Evolutionary conservation across 2,797 vertebrate genomes (phyloP), one percentile per base, ranked within the genome.

Genomic region (Oreortyx pictus): DNA sequence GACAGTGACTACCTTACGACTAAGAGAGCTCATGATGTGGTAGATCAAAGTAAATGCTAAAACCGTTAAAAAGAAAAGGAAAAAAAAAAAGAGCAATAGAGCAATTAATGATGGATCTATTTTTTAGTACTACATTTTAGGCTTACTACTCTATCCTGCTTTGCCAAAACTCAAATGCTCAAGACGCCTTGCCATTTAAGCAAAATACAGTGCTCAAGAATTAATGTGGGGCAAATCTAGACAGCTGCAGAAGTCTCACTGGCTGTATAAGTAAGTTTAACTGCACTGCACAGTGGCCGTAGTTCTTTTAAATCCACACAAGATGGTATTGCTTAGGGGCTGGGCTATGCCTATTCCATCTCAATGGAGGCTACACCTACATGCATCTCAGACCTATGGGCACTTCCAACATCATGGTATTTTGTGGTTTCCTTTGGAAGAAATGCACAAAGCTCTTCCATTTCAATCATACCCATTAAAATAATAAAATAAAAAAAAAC

Each of bases 251-350:
- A 68, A 52, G 15, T 11, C 7, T 54, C 0, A 2, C 17, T n/a
- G 35, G 64, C 17, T 80, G 59, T 35, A 47, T 41, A 79, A 71
- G 54, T 3, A 31, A 43, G 8, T 39, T 39, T 31, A 44, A 54
- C 3, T 33, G 50, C 37, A 20, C 12, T 25, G 29, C 46, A 11
- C 19, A 18, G 46, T 8, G 15, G 19, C 46, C 39, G 27, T 44
- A 49, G 66, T 23, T 43, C 37, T 35, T 9, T 20, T 57, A 12
- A 77, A n/a, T 18, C 12, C 29, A 29, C 1, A 1, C 27, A 35
- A 20, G 39, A 3, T 1, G 3, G 19, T 39, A 27, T 47, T 14
- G 16, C 1, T 16, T 0, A 5, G 4, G 10, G 7, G 7, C 9
- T 74, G 41, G 52, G 31, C 35, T 61, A 12, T 11, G 12, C 23